Evolutionary conservation across 2,113 vertebrate species (phyloP).

Genomic region (Lophotis ruficrista): DNA sequence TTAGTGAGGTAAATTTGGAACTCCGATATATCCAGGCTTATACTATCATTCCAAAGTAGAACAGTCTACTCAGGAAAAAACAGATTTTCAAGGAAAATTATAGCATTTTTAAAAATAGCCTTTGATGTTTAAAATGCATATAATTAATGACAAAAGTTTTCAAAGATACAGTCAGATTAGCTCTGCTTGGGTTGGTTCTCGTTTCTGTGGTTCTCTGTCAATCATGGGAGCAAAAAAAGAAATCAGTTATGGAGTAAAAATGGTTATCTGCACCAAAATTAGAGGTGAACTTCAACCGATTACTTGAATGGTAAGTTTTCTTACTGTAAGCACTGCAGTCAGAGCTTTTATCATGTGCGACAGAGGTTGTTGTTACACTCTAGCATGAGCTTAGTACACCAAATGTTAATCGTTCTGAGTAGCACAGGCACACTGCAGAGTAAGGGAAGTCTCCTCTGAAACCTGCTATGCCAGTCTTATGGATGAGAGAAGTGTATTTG

Average conservation of each 20-base stretch:
- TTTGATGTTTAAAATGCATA: constrained; percentile 16
- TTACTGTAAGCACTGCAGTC: not conserved
- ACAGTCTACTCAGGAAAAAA: not conserved
- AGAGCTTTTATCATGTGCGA: not conserved
- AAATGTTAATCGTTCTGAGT: not conserved
- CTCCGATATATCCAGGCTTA: not conserved
- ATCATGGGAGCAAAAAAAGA: not conserved
- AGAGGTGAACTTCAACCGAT: not conserved
- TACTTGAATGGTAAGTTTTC: not conserved
- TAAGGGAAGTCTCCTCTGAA: not conserved
- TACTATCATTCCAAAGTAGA: not conserved
- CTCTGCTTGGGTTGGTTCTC: constrained; percentile 17
- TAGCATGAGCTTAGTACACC: not conserved
- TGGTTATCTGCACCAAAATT: not conserved
- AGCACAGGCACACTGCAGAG: not conserved
- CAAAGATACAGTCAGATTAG: constrained; percentile 2
- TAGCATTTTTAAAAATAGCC: not conserved
- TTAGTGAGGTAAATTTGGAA: constrained; percentile 10
- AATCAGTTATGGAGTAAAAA: not conserved
- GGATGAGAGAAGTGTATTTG: not conserved
- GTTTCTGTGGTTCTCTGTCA: not conserved
- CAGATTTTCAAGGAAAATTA: constrained; percentile 17
- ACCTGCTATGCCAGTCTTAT: not conserved
- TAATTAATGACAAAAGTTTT: constrained; percentile 5
- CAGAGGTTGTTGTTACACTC: not conserved